Base-by-base conservation (phyloP, 2,888 invertebrate genomes). In the Protophormia terraenovae region DNA sequence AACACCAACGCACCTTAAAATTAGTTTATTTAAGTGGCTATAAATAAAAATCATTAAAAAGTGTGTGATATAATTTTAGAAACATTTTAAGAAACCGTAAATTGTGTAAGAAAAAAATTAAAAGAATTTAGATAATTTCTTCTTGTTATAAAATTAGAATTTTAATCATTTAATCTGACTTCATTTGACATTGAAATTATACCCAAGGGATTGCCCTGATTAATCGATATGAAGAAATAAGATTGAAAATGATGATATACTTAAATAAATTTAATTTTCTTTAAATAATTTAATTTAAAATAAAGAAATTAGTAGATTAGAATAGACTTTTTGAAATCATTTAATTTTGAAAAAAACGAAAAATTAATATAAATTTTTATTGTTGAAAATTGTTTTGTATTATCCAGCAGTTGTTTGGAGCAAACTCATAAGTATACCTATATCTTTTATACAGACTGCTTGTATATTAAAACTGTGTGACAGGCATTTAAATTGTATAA, bases 1-100 rank as follows among this genome's bases (percentile, higher is more conserved):
- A 72, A 77, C 83, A 35, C 77, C 71, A 55, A 77, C 72, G 66
- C 77, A 71, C 27, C 64, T 29, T 41, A 58, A 29, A 72, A 72
- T 66, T 27, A 38, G 3, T 38, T 50, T 53, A 1, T 58, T 72
- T 55, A 77, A 83, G 55, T 66, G 66, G 72, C 77, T 66, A 72
- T 72, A 71, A 83, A 83, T 72, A 77, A 58, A 64, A 53, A 19
- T 50, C 76, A 35, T 58, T 16, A 12, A 10, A 82, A 50, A 82
- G 60, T 38, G 69, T 69, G 69, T 60, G 38, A 71, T 16, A 38
- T 50, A 22, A 71, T 71, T 78, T 58, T 35, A 47, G 27, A 78
- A 69, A 45, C 66, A 67, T 27, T 29, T 55, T 19, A 3, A 8
- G n/a, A 32, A 32, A 32, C 7, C 10, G 10, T 41, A 41, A n/a